A percentile compares a stretch with the other conserved stretches of the same genome.
phyloP scores from a whole-genome alignment of 2,797 vertebrate genomes.

The Bucorvus abyssinicus region DNA sequence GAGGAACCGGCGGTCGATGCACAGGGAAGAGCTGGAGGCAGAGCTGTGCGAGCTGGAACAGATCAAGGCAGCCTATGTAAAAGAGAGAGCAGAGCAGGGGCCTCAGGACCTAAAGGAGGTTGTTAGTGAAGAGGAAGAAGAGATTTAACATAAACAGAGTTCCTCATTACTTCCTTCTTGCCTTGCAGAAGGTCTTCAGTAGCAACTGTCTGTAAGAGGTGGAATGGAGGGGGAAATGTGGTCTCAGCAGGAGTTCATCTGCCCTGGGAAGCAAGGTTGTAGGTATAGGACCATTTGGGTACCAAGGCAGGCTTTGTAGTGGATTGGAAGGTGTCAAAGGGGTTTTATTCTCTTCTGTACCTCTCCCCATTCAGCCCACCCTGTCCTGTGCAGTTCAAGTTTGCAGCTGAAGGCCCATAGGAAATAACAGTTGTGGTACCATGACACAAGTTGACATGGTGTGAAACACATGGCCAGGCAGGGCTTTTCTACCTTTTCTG shows the following conservation, averaged over 20 bases:
- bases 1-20: constrained; percentile 77
- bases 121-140: constrained; percentile 87
- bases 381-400: neutral
- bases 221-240: neutral
- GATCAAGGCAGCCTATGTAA: constrained; percentile 83
- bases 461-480: neutral
- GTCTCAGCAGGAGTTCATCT: neutral
- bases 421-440: neutral
- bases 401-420: neutral
- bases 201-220: neutral
- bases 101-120: constrained; percentile 70
- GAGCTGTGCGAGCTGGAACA: constrained; percentile 85
- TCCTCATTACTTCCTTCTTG: neutral
- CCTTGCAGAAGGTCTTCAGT: neutral
- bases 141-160: constrained; percentile 50
- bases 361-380: neutral
- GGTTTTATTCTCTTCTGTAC: neutral
- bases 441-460: neutral
- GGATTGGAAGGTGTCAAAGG: neutral
- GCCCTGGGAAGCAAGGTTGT: neutral
- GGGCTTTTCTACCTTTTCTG: neutral
- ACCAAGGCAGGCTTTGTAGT: neutral
- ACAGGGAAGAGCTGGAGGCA: constrained; percentile 84
- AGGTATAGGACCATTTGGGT: neutral
- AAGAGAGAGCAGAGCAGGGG: constrained; percentile 66